These are phyloP conservation scores for Drosophila mimica DNA, from an alignment of 2,888 invertebrate genomes.

Conservation along the genomic window DNA sequence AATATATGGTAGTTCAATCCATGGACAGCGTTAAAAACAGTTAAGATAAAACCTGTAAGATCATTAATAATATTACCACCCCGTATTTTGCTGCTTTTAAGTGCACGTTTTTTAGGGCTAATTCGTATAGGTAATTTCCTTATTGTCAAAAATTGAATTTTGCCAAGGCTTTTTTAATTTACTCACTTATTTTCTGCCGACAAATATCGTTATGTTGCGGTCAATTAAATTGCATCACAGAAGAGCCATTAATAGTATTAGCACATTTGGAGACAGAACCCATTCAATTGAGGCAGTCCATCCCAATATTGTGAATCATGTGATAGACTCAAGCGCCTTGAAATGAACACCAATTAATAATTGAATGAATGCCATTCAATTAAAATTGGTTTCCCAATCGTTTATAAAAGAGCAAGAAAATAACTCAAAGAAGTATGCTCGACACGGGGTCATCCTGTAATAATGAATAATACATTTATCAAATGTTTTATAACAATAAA, in stretches of 20 bases:
- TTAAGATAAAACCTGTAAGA: background rate
- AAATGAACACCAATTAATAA: background rate
- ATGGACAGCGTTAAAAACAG: background rate
- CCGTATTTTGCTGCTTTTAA: too few species aligned
- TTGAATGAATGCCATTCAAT: background rate
- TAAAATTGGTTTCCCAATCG: conserved; percentile 1
- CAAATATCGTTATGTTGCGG: background rate
- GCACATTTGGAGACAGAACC: background rate
- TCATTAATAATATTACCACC: background rate
- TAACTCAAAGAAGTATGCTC: background rate
- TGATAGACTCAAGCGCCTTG: background rate
- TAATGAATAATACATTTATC: background rate
- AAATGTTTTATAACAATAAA: background rate
- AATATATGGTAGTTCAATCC: background rate
- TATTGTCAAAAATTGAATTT: background rate
- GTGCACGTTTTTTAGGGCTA: background rate
- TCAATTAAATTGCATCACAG: background rate
- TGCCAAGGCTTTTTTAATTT: background rate
- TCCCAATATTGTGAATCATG: background rate
- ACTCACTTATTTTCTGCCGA: background rate
- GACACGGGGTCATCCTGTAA: background rate
- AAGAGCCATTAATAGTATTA: background rate
- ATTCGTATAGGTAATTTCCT: background rate
- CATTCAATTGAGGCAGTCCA: background rate
- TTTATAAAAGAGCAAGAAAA: background rate